A percentile compares a stretch with the other conserved stretches of the same genome.
Evolutionary conservation across 2,888 invertebrate species (phyloP).

Genomic region (Agriopis leucophaearia): DNA sequence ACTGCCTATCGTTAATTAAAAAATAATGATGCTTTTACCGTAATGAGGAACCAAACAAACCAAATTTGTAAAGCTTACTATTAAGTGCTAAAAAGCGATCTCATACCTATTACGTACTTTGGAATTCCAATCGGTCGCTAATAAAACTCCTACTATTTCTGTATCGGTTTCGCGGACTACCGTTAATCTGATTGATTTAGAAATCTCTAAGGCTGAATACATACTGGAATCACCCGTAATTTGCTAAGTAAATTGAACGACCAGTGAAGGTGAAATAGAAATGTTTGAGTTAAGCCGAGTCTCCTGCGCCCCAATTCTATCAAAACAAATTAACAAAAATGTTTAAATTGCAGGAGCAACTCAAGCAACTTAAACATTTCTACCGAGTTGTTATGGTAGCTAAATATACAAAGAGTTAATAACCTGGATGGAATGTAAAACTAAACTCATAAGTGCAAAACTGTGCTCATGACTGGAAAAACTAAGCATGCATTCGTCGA

Average conservation of each 20-base stretch:
- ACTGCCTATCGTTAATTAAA: conserved; percentile 2
- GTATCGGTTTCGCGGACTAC: conserved; percentile 45
- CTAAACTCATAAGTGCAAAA: too few relatives aligned
- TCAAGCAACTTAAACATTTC: neutral
- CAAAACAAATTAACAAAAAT: too few relatives aligned
- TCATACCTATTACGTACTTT: conserved; percentile 13
- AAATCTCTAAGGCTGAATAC: conserved; percentile 22
- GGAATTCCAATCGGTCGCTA: conserved; percentile 25
- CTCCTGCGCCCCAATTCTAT: too few relatives aligned
- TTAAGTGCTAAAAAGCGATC: conserved; percentile 19
- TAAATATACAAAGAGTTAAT: neutral
- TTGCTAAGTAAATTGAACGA: neutral
- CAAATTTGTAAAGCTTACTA: conserved; percentile 12
- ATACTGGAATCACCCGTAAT: neutral
- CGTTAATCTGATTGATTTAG: conserved; percentile 51
- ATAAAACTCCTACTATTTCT: conserved; percentile 34
- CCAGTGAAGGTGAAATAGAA: neutral
- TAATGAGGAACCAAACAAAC: conserved; percentile 7
- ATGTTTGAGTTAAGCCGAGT: too few relatives aligned
- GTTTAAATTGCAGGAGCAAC: too few relatives aligned
- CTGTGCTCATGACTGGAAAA: neutral
- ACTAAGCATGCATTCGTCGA: neutral
- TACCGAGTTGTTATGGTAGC: neutral
- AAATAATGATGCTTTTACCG: conserved; percentile 2
- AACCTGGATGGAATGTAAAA: too few relatives aligned